A percentile compares a stretch with the other conserved stretches of the same genome.
These are phyloP conservation scores for Perizoma flavofasciatum DNA, from an alignment of 2,888 invertebrate species.

Conservation along the genomic window DNA sequence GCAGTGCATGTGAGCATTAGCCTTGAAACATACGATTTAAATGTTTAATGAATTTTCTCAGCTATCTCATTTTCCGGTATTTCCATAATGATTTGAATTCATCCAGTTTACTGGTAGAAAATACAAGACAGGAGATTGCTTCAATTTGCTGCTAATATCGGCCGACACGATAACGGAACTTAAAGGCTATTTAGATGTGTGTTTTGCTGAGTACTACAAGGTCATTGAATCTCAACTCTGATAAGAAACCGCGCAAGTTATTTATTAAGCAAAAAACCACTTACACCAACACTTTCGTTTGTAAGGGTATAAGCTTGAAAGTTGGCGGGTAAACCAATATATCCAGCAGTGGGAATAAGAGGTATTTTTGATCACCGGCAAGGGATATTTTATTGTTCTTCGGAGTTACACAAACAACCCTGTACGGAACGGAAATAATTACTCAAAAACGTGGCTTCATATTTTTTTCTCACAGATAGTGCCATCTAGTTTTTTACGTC, in stretches of 20 bases:
- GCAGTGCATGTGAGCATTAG: conserved; percentile 7
- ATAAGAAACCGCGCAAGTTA: conserved; percentile 5
- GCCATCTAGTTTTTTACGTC: too few relatives aligned
- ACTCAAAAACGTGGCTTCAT: too few relatives aligned
- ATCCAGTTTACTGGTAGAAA: conserved; percentile 10
- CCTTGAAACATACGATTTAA: conserved; percentile 9
- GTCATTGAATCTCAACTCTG: conserved; percentile 8
- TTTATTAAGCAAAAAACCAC: conserved; percentile 1
- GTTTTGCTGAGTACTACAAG: conserved; percentile 19
- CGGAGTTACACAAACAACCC: too few relatives aligned
- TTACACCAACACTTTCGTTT: not conserved
- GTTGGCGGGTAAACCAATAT: conserved; percentile 2
- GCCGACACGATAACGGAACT: conserved; percentile 11
- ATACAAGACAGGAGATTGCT: conserved; percentile 14
- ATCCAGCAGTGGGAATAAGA: not conserved
- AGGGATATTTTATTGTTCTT: too few relatives aligned
- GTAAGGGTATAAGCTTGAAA: not conserved
- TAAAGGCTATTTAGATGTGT: conserved; percentile 21
- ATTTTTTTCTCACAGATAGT: too few relatives aligned
- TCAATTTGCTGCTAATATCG: conserved; percentile 14
- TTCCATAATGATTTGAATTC: conserved; percentile 15
- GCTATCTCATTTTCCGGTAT: conserved; percentile 12
- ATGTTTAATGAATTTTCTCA: conserved; percentile 11
- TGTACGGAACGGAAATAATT: too few relatives aligned
- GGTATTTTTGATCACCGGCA: too few relatives aligned